These are phyloP conservation scores for Phragmatobia fuliginosa DNA, from an alignment of 2,888 invertebrate species.

Conservation along the genomic window DNA sequence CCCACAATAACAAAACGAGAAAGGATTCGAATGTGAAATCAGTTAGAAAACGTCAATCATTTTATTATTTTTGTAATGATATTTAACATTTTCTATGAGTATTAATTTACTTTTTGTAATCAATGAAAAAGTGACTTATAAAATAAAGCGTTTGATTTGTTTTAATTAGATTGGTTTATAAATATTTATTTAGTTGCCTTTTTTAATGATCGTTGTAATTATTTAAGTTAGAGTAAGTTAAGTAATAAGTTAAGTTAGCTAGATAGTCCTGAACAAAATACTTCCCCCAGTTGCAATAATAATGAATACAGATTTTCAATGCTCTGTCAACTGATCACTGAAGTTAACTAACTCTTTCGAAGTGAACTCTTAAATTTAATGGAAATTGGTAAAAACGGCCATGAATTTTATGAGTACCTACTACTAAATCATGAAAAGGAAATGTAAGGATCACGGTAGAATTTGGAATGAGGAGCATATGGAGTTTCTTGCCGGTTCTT, in stretches of 20 bases:
- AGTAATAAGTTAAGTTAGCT: too few relatives aligned
- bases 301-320: neutral
- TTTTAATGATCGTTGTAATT: neutral
- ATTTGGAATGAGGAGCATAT: too few relatives aligned
- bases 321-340: too few relatives aligned
- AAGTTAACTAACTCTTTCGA: too few relatives aligned
- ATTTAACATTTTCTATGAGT: neutral
- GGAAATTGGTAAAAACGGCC: too few relatives aligned
- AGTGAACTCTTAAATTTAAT: too few relatives aligned
- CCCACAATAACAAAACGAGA: constrained; percentile 48
- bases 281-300: neutral
- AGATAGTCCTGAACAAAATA: too few relatives aligned
- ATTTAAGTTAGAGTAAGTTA: too few relatives aligned
- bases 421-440: neutral
- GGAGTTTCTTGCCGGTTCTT: too few relatives aligned
- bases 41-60: constrained; percentile 49
- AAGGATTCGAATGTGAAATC: constrained; percentile 41
- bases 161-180: neutral
- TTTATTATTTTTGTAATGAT: constrained; percentile 10
- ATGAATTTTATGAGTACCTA: too few relatives aligned
- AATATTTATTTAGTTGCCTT: neutral
- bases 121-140: neutral
- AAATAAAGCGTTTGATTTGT: neutral
- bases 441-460: neutral
- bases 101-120: neutral